A percentile compares a stretch with the other conserved stretches of the same genome.
These are phyloP conservation scores for Tetrapedia diversipes DNA, from an alignment of 2,888 invertebrate species.

Conservation along the genomic window DNA sequence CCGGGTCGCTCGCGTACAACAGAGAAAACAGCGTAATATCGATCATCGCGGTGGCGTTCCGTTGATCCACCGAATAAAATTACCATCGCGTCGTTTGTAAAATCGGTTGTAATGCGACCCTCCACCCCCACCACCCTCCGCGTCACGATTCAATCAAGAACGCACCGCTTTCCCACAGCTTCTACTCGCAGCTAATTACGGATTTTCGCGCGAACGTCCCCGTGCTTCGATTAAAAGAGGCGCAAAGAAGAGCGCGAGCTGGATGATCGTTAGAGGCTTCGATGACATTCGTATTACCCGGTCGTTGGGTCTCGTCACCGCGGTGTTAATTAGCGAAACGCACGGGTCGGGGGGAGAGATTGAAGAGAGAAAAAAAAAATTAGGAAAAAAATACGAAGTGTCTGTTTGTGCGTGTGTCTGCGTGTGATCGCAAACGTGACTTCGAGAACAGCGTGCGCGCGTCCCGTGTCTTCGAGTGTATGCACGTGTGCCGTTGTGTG, in stretches of 20 bases:
- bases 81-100: not conserved
- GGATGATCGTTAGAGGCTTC: slow-evolving; percentile 47
- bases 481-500: slow-evolving; percentile 51
- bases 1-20: slow-evolving; percentile 30
- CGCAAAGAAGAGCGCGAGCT: slow-evolving; percentile 8
- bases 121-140: too few relatives aligned
- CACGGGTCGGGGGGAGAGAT: slow-evolving; percentile 34
- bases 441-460: slow-evolving; percentile 9
- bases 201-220: slow-evolving; percentile 4
- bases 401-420: not conserved
- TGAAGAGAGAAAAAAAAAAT: slow-evolving; percentile 23
- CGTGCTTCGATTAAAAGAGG: slow-evolving; percentile 13
- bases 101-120: slow-evolving; percentile 5
- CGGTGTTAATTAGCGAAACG: slow-evolving; percentile 65
- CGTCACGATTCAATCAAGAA: not conserved
- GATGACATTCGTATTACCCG: slow-evolving; percentile 51
- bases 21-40: slow-evolving; percentile 37
- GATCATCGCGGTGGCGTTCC: slow-evolving; percentile 30
- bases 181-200: slow-evolving; percentile 4
- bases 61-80: slow-evolving; percentile 23
- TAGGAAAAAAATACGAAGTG: slow-evolving; percentile 34
- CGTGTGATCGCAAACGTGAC: slow-evolving; percentile 39
- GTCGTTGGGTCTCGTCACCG: slow-evolving; percentile 43
- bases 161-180: not conserved
- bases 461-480: too few relatives aligned